These are phyloP conservation scores for Drosophila picticornis DNA, from an alignment of 2,888 invertebrate genomes.

Conservation along the genomic window DNA sequence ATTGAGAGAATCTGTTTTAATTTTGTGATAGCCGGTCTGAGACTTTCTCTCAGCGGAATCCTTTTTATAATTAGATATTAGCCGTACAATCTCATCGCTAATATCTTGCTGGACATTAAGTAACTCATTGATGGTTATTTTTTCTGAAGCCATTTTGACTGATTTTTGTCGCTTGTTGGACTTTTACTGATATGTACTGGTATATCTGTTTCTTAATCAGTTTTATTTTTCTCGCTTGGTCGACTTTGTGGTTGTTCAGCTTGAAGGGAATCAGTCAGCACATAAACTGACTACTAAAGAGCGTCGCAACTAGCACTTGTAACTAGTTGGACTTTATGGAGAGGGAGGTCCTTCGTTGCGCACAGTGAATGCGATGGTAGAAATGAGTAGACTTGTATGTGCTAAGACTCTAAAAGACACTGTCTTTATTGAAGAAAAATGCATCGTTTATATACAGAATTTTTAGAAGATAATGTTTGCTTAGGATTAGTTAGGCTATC, in stretches of 20 bases:
- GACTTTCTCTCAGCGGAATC: slow-evolving; percentile 1
- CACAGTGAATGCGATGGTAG: not conserved
- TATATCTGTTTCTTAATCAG: not conserved
- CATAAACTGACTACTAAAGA: not conserved
- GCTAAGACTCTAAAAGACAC: no score
- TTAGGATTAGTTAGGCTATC: no score
- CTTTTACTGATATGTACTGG: not conserved
- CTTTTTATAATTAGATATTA: not conserved
- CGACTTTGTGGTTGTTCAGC: not conserved
- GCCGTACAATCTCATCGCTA: not conserved
- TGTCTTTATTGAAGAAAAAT: no score
- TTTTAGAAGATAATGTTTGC: no score
- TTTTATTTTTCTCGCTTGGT: not conserved
- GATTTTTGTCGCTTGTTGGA: not conserved
- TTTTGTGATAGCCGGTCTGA: not conserved
- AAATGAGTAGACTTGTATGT: not conserved
- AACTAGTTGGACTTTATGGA: not conserved
- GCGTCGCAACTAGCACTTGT: not conserved
- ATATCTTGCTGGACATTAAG: slow-evolving; percentile 2
- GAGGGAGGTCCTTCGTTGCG: not conserved
- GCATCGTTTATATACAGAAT: no score
- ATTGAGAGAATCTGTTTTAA: not conserved
- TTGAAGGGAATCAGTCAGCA: not conserved
- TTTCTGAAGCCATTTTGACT: not conserved
- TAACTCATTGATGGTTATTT: not conserved